Evolutionary conservation across 2,888 invertebrate genomes (phyloP).

Genomic region (Blastobasis adustella): DNA sequence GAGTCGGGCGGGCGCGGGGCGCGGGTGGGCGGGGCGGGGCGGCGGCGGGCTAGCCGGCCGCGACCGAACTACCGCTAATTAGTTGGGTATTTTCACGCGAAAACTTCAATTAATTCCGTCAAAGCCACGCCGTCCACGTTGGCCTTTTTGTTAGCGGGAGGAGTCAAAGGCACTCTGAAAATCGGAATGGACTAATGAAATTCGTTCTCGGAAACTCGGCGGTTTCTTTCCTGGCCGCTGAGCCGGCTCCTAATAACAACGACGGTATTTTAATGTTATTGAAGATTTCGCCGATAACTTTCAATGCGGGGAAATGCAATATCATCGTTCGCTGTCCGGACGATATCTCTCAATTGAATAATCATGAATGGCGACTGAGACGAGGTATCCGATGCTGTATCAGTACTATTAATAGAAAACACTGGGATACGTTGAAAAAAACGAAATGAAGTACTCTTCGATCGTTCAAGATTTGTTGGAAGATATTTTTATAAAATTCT

Average conservation of each 20-base stretch:
- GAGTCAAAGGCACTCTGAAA: slow-evolving; percentile 39
- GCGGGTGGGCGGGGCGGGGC: slow-evolving; percentile 3
- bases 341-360: neutral
- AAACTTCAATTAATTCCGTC: slow-evolving; percentile 60
- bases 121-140: slow-evolving; percentile 35
- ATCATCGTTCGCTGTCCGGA: slow-evolving; percentile 2
- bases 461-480: no score
- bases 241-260: slow-evolving; percentile 18
- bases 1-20: slow-evolving; percentile 13
- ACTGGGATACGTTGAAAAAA: no score
- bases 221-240: slow-evolving; percentile 24
- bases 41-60: neutral
- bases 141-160: slow-evolving; percentile 23
- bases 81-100: slow-evolving; percentile 54
- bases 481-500: no score
- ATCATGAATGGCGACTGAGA: neutral
- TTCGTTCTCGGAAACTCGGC: slow-evolving; percentile 35
- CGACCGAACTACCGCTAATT: slow-evolving; percentile 43
- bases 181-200: slow-evolving; percentile 46
- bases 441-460: no score
- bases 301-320: slow-evolving; percentile 7
- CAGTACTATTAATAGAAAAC: neutral
- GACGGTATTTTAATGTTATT: slow-evolving; percentile 19
- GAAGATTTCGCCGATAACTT: slow-evolving; percentile 8
- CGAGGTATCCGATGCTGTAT: neutral